Percentiles rank a stretch among this genome's conserved stretches.
phyloP scores from a whole-genome alignment of 2,113 vertebrate species.

The Urocolius indicus region DNA sequence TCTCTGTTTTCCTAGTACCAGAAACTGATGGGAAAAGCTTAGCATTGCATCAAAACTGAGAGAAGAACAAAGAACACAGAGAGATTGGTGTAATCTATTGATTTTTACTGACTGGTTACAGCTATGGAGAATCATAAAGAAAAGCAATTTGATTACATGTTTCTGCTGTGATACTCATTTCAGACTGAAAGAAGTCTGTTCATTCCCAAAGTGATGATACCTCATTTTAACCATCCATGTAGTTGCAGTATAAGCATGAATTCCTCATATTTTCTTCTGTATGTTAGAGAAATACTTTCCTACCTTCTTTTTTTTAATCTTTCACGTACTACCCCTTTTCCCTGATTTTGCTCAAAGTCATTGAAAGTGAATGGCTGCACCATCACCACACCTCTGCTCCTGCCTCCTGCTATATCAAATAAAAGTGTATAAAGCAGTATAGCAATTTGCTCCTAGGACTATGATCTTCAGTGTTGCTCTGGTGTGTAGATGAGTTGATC shows the following conservation, averaged over 20 bases:
- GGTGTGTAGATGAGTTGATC: background rate
- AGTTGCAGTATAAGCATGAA: background rate
- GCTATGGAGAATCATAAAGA: background rate
- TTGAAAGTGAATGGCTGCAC: background rate
- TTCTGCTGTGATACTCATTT: background rate
- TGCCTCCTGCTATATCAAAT: background rate
- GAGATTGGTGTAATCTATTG: background rate
- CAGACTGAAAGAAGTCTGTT: background rate
- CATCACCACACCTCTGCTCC: background rate
- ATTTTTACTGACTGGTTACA: background rate
- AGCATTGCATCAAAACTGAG: background rate
- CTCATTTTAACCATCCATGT: background rate
- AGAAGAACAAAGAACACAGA: background rate
- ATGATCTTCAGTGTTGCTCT: background rate
- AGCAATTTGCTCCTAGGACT: slow-evolving; percentile 24
- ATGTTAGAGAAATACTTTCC: background rate
- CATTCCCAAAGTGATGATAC: background rate
- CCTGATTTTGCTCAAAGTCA: background rate
- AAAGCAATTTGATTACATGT: background rate
- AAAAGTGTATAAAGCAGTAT: background rate
- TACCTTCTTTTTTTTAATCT: background rate
- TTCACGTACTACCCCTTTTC: background rate
- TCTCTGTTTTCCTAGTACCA: background rate
- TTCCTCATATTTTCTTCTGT: background rate
- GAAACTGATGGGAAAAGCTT: background rate